These are phyloP conservation scores for Fistularia commersonii DNA, from an alignment of 2,797 vertebrate species.

Conservation along the genomic window DNA sequence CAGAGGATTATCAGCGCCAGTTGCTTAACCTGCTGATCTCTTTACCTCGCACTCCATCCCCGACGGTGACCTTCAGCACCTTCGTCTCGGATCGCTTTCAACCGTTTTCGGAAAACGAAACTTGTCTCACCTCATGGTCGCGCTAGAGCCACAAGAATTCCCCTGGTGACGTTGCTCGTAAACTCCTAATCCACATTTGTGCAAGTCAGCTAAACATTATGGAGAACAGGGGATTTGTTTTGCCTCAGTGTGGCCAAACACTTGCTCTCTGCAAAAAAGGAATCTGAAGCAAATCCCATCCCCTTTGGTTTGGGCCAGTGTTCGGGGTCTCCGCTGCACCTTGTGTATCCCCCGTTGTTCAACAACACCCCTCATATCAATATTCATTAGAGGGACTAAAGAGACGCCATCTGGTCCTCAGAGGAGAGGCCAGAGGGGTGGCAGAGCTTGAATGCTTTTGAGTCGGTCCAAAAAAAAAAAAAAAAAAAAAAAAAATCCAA, in stretches of 20 bases:
- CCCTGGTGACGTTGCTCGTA: conserved; percentile 12
- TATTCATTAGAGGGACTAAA: conserved; percentile 74
- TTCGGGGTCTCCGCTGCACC: conserved; percentile 15
- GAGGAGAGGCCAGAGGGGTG: conserved; percentile 44
- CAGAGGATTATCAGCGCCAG: conserved; percentile 48
- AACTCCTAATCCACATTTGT: conserved; percentile 19
- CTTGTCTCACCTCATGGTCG: too few relatives aligned
- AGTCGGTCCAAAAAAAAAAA: conserved; percentile 39
- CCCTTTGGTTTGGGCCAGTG: conserved; percentile 43
- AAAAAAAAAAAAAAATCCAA: too few relatives aligned
- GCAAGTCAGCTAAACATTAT: too few relatives aligned
- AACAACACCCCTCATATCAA: conserved; percentile 67
- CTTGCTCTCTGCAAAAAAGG: too few relatives aligned
- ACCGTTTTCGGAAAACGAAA: too few relatives aligned
- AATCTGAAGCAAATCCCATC: too few relatives aligned
- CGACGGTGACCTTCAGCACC: too few relatives aligned
- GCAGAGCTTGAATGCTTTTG: conserved; percentile 40
- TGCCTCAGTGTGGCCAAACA: too few relatives aligned
- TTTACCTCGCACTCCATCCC: conserved; percentile 16
- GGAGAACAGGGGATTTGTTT: too few relatives aligned
- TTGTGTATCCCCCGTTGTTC: conserved; percentile 50
- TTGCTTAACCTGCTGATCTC: conserved; percentile 47
- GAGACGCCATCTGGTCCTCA: conserved; percentile 75
- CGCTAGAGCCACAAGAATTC: not conserved
- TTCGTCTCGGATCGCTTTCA: too few relatives aligned